A percentile compares a stretch with the other conserved stretches of the same genome.
phyloP scores from a whole-genome alignment of 2,113 vertebrate species.

The Leptodactylus fuscus region DNA sequence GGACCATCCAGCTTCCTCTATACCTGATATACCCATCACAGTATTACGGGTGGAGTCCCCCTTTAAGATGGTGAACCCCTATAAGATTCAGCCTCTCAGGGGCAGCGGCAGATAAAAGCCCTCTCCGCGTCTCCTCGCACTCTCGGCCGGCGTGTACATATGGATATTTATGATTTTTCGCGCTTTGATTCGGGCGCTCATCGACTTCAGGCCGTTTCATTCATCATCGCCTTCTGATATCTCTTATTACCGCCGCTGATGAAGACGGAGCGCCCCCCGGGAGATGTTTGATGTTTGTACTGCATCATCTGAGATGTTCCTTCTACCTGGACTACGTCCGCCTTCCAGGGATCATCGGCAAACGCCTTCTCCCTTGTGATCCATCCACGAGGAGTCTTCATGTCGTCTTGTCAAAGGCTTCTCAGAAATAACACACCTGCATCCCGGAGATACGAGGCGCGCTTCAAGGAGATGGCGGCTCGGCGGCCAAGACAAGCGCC shows the following conservation, averaged over 20 bases:
- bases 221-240: conserved; percentile 1
- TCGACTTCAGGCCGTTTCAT: conserved; percentile 4
- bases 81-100: background rate
- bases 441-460: background rate
- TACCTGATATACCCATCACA: too few relatives aligned
- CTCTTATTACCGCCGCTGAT: background rate
- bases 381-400: background rate
- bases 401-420: background rate
- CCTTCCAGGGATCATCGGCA: background rate
- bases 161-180: background rate
- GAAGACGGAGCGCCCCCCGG: background rate
- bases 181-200: background rate
- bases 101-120: background rate
- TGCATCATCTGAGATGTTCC: too few relatives aligned
- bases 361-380: background rate
- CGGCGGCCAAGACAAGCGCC: too few relatives aligned
- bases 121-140: background rate
- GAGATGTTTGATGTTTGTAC: conserved; percentile 12
- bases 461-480: background rate
- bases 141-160: background rate
- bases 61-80: background rate
- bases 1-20: background rate
- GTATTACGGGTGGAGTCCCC: background rate
- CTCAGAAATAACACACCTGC: background rate
- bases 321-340: background rate